These are phyloP conservation scores for Lasaia peninsularis DNA, from an alignment of 1,140 invertebrate genomes.

Conservation along the genomic window DNA sequence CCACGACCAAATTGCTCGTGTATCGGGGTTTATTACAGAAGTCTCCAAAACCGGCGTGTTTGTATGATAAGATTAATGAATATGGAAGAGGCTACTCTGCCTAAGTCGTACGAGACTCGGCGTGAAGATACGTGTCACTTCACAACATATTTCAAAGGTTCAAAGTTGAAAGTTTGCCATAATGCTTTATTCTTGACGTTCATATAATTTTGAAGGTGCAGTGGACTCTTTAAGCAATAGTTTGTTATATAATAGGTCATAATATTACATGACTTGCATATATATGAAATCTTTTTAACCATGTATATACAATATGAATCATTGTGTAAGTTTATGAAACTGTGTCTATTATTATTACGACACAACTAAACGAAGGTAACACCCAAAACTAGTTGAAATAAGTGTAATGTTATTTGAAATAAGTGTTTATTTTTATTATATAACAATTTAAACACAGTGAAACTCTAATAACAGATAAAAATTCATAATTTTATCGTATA, in stretches of 20 bases:
- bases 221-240: background rate
- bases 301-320: background rate
- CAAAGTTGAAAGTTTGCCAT: background rate
- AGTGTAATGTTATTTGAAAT: background rate
- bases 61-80: too few relatives aligned
- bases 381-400: background rate
- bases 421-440: background rate
- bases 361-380: background rate
- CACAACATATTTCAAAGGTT: too few relatives aligned
- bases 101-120: too few relatives aligned
- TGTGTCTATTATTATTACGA: background rate
- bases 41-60: too few relatives aligned
- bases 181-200: too few relatives aligned
- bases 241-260: conserved; percentile 1
- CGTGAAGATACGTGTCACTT: too few relatives aligned
- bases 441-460: background rate
- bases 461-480: background rate
- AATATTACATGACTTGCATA: background rate
- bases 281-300: conserved; percentile 2
- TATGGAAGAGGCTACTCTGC: too few relatives aligned
- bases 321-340: background rate
- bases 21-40: too few relatives aligned
- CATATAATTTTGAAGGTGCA: too few relatives aligned
- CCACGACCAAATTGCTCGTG: too few relatives aligned
- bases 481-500: too few relatives aligned